These are phyloP conservation scores for Rhagium mordax DNA, from an alignment of 2,888 invertebrate species.

Conservation along the genomic window DNA sequence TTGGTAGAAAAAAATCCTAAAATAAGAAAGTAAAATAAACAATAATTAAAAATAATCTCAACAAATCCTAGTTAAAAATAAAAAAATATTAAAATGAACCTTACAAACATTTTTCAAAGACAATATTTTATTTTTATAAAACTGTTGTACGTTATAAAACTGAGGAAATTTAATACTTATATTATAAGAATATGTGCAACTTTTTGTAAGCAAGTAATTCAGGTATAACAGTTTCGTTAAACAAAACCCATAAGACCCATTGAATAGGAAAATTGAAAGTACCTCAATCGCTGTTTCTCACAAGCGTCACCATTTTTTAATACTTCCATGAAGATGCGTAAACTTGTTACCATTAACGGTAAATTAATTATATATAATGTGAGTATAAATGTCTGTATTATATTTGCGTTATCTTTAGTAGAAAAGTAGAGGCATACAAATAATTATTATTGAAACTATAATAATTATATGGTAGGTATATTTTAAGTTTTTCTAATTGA, in stretches of 20 bases:
- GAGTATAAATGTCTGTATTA: not conserved
- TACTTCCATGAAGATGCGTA: not conserved
- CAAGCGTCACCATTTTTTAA: conserved; percentile 18
- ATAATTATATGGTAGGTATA: too few species aligned
- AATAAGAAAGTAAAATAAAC: too few species aligned
- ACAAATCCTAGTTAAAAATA: too few species aligned
- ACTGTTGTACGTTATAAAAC: too few species aligned
- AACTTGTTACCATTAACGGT: conserved; percentile 27
- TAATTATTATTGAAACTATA: too few species aligned
- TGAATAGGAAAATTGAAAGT: conserved; percentile 18
- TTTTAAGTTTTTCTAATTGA: too few species aligned
- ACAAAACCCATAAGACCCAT: not conserved
- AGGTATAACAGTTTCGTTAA: not conserved
- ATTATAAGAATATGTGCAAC: not conserved
- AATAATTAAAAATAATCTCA: too few species aligned
- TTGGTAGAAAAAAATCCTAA: too few species aligned
- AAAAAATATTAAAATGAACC: too few species aligned
- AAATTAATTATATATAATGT: conserved; percentile 23
- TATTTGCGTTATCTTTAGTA: not conserved
- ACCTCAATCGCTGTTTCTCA: conserved; percentile 3
- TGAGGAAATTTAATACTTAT: not conserved
- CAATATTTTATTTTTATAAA: too few species aligned
- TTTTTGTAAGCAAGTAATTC: not conserved
- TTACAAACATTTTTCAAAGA: too few species aligned
- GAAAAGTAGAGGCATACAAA: too few species aligned